A percentile compares a stretch with the other conserved stretches of the same genome.
Conservation (phyloP, 2,797 vertebrate species). For the Manis pentadactyla region DNA sequence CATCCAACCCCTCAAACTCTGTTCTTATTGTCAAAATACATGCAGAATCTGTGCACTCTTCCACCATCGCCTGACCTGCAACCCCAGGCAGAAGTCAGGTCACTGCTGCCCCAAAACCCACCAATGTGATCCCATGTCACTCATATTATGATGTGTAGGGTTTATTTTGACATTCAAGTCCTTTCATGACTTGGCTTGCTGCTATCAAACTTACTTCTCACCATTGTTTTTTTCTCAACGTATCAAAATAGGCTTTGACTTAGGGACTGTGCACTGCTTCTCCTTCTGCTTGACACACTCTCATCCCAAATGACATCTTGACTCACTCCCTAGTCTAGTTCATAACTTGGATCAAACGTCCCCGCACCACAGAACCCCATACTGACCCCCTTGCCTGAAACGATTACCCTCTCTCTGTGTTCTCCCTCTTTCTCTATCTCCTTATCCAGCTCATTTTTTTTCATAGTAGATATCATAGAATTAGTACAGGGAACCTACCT, state of each 20-base stretch:
- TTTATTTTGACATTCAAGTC: neutral
- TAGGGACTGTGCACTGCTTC: neutral
- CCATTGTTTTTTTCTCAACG: neutral
- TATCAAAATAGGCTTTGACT: neutral
- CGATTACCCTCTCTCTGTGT: neutral
- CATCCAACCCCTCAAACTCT: neutral
- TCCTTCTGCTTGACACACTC: neutral
- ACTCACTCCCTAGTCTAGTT: neutral
- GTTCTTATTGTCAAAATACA: no score
- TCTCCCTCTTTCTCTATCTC: neutral
- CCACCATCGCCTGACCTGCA: neutral
- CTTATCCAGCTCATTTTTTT: neutral
- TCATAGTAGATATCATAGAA: neutral
- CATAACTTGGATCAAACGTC: neutral
- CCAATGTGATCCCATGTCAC: neutral
- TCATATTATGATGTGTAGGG: neutral
- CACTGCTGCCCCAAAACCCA: neutral
- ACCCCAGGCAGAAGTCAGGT: neutral
- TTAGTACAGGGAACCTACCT: neutral
- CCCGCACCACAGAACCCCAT: neutral
- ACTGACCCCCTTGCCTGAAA: neutral
- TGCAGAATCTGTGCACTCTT: fast-evolving
- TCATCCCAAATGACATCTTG: neutral
- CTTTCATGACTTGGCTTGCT: neutral
- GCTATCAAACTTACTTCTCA: neutral